A percentile compares a stretch with the other conserved stretches of the same genome.
phyloP scores from a whole-genome alignment of 2,888 invertebrate species.

The Brachyptera risi region DNA sequence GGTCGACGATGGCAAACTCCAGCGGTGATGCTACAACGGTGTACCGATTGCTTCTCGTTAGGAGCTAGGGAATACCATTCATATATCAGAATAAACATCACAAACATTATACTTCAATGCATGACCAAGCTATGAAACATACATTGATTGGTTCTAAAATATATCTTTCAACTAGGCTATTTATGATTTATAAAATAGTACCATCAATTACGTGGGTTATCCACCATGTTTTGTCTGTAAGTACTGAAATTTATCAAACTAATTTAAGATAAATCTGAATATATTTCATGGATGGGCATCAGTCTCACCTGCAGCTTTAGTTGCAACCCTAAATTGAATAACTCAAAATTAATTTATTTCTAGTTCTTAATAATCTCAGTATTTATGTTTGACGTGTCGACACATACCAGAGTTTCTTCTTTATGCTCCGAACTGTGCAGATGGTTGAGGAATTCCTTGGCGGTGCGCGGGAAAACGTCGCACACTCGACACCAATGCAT shows the following conservation, averaged over 20 bases:
- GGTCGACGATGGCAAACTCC: background rate
- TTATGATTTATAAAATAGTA: too few species aligned
- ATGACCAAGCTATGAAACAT: too few species aligned
- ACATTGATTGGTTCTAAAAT: too few species aligned
- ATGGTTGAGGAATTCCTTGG: slow-evolving; percentile 80
- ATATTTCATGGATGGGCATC: too few species aligned
- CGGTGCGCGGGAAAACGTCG: slow-evolving; percentile 80
- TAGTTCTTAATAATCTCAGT: background rate
- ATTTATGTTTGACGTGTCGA: background rate
- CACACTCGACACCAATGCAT: slow-evolving; percentile 88
- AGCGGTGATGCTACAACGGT: background rate
- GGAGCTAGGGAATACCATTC: background rate
- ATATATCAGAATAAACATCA: background rate
- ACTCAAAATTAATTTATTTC: too few species aligned
- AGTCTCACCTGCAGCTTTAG: too few species aligned
- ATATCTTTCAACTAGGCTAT: too few species aligned
- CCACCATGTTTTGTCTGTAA: too few species aligned
- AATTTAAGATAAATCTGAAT: too few species aligned
- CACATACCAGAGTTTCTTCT: slow-evolving; percentile 46
- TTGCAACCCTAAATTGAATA: background rate
- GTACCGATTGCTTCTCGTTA: background rate
- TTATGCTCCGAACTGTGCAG: slow-evolving; percentile 75
- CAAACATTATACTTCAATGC: too few species aligned
- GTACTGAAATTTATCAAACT: too few species aligned
- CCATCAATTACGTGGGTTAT: too few species aligned